Conservation (phyloP, 2,113 vertebrate species). For the Microcebus jonahi region DNA sequence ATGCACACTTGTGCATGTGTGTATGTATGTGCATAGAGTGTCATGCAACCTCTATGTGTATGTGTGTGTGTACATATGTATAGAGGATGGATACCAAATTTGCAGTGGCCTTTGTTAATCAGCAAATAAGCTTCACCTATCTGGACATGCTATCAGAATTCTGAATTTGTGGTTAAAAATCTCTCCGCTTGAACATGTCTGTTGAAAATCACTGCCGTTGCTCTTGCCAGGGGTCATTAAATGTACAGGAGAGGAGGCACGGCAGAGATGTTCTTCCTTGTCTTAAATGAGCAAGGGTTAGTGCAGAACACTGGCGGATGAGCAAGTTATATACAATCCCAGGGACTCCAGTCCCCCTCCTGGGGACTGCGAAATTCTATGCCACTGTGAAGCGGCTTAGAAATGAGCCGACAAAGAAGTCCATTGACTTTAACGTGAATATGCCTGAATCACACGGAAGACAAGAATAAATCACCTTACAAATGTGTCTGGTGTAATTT, state of each 20-base stretch:
- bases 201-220: slow-evolving; percentile 48
- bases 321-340: slow-evolving; percentile 76
- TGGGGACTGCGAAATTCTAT: slow-evolving; percentile 78
- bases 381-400: slow-evolving; percentile 75
- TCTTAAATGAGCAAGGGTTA: slow-evolving; percentile 73
- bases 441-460: slow-evolving; percentile 81
- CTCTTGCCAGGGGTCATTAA: slow-evolving; percentile 78
- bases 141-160: slow-evolving; percentile 44
- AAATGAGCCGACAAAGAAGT: slow-evolving; percentile 79
- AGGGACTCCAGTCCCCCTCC: slow-evolving; percentile 67
- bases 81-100: neutral
- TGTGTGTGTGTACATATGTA: neutral
- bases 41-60: neutral
- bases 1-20: neutral
- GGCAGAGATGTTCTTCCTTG: slow-evolving; percentile 53
- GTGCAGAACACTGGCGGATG: slow-evolving; percentile 37
- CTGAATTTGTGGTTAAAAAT: slow-evolving; percentile 67
- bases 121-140: slow-evolving; percentile 45
- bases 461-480: slow-evolving; percentile 83
- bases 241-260: slow-evolving; percentile 79
- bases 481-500: slow-evolving; percentile 81
- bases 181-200: slow-evolving; percentile 58
- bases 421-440: slow-evolving; percentile 79
- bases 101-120: slow-evolving; percentile 37
- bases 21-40: neutral